Percentiles rank a stretch among this genome's conserved stretches.
phyloP scores from a whole-genome alignment of 2,797 vertebrate genomes.

The Trachurus trachurus region DNA sequence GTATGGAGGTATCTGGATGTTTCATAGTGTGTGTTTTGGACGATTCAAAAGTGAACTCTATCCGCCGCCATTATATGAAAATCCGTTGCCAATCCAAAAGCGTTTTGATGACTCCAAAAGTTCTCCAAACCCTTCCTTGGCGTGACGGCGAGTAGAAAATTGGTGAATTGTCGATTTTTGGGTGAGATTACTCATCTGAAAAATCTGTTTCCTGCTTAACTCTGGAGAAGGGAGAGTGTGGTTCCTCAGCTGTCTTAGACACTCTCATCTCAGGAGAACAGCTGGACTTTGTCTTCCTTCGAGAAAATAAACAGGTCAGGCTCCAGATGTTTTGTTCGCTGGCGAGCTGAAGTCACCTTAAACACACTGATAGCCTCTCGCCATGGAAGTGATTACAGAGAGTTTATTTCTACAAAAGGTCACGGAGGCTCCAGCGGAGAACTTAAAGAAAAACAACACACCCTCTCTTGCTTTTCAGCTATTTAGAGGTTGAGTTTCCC shows the following conservation, averaged over 20 bases:
- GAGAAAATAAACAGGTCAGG: constrained; percentile 19
- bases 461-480: fast-evolving
- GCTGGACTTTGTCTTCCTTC: constrained; percentile 17
- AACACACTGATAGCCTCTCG: background rate
- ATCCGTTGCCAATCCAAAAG: no score
- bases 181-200: background rate
- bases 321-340: constrained; percentile 45
- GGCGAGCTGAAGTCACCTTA: background rate
- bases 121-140: no score
- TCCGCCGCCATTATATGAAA: no score
- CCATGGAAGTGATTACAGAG: constrained; percentile 3
- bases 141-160: no score
- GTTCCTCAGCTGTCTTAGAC: background rate
- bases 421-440: background rate
- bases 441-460: background rate
- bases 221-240: background rate
- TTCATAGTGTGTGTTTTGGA: no score
- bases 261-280: background rate
- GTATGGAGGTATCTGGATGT: no score
- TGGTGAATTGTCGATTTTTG: no score
- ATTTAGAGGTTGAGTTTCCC: background rate
- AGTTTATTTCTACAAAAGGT: background rate
- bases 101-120: no score
- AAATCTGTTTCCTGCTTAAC: background rate
- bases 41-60: no score